These are phyloP conservation scores for Deroptyus accipitrinus DNA, from an alignment of 2,113 vertebrate genomes.

Conservation along the genomic window DNA sequence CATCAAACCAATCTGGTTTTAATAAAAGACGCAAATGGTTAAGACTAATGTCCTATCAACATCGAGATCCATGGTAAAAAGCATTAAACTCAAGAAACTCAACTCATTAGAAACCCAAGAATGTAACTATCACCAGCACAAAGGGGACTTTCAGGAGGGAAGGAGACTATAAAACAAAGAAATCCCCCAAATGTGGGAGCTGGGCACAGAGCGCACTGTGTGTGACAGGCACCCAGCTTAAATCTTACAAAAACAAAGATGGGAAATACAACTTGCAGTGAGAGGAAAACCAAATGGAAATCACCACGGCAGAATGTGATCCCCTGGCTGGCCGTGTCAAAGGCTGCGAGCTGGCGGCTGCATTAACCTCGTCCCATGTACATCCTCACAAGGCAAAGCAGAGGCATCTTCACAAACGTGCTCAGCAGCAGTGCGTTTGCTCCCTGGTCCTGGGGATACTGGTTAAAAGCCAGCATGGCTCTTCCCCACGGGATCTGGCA, in stretches of 20 bases:
- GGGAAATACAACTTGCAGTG: neutral
- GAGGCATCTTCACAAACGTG: neutral
- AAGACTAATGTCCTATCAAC: neutral
- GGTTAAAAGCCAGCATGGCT: neutral
- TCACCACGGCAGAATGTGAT: neutral
- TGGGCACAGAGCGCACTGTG: rapidly evolving
- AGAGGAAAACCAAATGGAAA: neutral
- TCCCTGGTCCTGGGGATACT: neutral
- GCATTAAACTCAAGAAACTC: neutral
- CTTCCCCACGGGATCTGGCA: neutral
- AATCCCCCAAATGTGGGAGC: neutral
- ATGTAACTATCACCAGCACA: neutral
- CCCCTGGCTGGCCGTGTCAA: neutral
- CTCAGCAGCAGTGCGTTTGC: neutral
- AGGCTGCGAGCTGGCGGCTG: neutral
- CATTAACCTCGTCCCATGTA: neutral
- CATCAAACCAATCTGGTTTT: neutral
- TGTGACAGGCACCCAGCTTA: neutral
- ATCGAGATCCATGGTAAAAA: neutral
- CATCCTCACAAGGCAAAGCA: neutral
- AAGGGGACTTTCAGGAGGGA: neutral
- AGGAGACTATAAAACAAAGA: neutral
- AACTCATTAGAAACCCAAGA: neutral
- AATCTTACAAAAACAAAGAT: neutral
- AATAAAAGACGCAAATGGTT: neutral